Evolutionary conservation across 2,888 invertebrate genomes (phyloP), one percentile per base, ranked within the genome.

Genomic region (Prosapia bicincta): DNA sequence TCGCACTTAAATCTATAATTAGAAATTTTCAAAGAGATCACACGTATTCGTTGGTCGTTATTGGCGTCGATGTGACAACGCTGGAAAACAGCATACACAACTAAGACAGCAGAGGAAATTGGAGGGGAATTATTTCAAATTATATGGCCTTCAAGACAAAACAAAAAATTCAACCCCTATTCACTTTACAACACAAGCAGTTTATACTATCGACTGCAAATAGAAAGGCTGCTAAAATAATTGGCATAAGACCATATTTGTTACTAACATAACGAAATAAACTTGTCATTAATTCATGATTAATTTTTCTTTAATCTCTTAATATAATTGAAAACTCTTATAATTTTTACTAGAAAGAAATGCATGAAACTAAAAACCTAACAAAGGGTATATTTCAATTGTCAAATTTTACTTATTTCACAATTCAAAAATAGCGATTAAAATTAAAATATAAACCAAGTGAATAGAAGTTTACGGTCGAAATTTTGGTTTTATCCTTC

Each of bases 31-130:
- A 54, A 43, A 65, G 72, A 72, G 72, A 72, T 72, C 72, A 72
- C 72, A 72, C 26, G n/a, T 66, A 66, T 72, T 72, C 72, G 72
- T 72, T 72, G 72, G 69, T 26, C 69, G 30, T 69, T 72, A 54
- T 54, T 54, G 54, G 54, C 54, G 38, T 13, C 38, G 38, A 38
- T 38, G 38, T 38, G 54, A 13, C 54, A 38, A 38, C 38, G 13
- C 38, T 38, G 30, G 5, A 15, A 15, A 13, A 6, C 2, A 66
- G 66, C 72, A 13, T 32, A 23, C 6, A 28, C 6, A 26, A 66
- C 32, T 10, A 72, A 66, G 30, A 72, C 28, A 32, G 26, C 24
- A 72, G 30, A 66, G 28, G 30, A 65, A 72, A 20, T 54, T 20
- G 54, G n/a, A 54, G 54, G 54, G 20, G 54, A 54, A 54, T 54